Percentiles rank a stretch among this genome's conserved stretches.
phyloP scores from a whole-genome alignment of 2,113 vertebrate genomes.

The Polypterus bichir region DNA sequence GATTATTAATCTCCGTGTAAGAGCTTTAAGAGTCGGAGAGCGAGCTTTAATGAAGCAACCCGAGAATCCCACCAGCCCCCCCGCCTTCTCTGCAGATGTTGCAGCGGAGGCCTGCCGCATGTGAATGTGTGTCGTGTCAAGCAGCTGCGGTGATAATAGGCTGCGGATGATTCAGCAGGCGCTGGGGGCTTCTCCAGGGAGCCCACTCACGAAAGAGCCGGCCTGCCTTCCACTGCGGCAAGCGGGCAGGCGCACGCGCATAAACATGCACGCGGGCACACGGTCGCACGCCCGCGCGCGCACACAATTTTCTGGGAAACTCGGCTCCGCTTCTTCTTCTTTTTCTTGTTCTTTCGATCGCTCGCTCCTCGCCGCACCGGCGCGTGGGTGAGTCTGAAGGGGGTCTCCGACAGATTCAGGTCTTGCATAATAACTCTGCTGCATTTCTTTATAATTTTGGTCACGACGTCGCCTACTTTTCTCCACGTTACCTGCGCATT shows the following conservation, averaged over 20 bases:
- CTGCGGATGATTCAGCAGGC: conserved; percentile 33
- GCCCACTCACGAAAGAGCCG: conserved; percentile 19
- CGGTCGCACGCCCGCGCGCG: neutral
- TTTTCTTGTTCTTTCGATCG: neutral
- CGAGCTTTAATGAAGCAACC: neutral
- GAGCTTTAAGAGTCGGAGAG: neutral
- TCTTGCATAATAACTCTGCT: too few relatives aligned
- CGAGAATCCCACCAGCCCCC: too few relatives aligned
- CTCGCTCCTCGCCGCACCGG: neutral
- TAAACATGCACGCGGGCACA: neutral
- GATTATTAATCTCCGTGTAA: neutral
- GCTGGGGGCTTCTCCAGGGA: conserved; percentile 27
- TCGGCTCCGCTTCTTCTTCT: neutral
- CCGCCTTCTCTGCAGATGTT: neutral
- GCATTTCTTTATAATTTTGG: too few relatives aligned
- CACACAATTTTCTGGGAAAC: neutral
- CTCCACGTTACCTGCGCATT: too few relatives aligned
- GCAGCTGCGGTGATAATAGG: conserved; percentile 28
- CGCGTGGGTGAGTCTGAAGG: neutral
- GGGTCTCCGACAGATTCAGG: neutral
- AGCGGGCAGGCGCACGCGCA: neutral
- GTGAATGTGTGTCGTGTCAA: conserved; percentile 32
- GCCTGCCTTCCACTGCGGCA: conserved; percentile 20
- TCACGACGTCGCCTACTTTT: too few relatives aligned
- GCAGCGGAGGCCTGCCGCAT: conserved; percentile 21